Evolutionary conservation across 2,113 vertebrate species (phyloP).

Genomic region (Pituophis catenifer): DNA sequence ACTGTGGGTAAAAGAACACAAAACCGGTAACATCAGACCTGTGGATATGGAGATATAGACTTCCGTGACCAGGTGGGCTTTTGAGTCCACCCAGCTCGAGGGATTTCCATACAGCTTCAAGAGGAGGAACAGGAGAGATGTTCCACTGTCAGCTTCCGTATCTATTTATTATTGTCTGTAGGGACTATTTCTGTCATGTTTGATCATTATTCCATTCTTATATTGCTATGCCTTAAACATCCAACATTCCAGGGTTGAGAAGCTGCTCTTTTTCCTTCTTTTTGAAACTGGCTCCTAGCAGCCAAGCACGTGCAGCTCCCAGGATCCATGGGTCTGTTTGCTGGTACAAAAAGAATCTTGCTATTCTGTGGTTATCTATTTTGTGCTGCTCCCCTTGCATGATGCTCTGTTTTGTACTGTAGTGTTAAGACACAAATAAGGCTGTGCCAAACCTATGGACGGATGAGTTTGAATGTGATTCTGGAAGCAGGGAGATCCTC

Average conservation of each 20-base stretch:
- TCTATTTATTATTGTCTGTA: constrained; percentile 61
- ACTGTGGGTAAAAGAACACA: constrained; percentile 94
- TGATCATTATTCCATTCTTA: constrained; percentile 56
- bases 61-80: constrained; percentile 8
- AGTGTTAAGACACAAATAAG: constrained; percentile 35
- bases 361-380: constrained; percentile 50
- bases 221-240: constrained; percentile 67
- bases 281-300: constrained; percentile 50
- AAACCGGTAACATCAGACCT: constrained; percentile 90
- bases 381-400: constrained; percentile 63
- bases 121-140: constrained; percentile 33
- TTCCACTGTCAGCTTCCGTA: constrained; percentile 55
- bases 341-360: constrained; percentile 50
- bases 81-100: constrained; percentile 48
- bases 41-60: constrained; percentile 93
- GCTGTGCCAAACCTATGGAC: constrained; percentile 48
- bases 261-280: constrained; percentile 48
- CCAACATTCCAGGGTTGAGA: constrained; percentile 64
- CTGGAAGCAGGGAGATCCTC: constrained; percentile 45
- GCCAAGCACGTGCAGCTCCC: constrained; percentile 43
- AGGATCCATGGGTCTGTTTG: constrained; percentile 59
- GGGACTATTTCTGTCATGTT: constrained; percentile 55
- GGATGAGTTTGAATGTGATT: constrained; percentile 22
- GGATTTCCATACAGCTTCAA: constrained; percentile 36
- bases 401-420: constrained; percentile 48